Evolutionary conservation across 2,888 invertebrate genomes (phyloP).

Genomic region (Morpho achilles): DNA sequence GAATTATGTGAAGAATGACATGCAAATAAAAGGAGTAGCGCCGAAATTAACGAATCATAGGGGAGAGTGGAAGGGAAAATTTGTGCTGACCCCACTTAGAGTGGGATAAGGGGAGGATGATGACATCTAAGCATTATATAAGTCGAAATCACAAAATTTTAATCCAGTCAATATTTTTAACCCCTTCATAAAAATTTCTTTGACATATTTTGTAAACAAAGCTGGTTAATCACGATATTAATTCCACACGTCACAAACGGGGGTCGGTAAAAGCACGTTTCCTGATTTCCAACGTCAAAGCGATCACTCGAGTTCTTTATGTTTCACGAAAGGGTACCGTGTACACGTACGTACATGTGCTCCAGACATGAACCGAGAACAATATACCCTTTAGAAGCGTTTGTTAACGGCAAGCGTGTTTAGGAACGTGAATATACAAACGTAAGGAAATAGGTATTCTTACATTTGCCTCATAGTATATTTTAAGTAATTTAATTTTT

Average conservation of each 20-base stretch:
- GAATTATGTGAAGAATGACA: too few relatives aligned
- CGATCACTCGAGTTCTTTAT: constrained; percentile 30
- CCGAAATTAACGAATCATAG: too few relatives aligned
- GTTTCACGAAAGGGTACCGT: constrained; percentile 22
- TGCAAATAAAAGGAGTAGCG: too few relatives aligned
- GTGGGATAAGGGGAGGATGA: too few relatives aligned
- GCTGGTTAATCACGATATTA: constrained; percentile 16
- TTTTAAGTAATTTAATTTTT: too few relatives aligned
- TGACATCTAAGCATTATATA: too few relatives aligned
- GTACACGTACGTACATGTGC: constrained; percentile 7
- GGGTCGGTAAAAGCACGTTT: constrained; percentile 11
- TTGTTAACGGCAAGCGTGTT: background rate
- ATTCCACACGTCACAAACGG: constrained; percentile 13
- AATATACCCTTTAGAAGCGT: constrained; percentile 15
- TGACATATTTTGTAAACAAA: constrained; percentile 21
- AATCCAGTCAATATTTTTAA: background rate
- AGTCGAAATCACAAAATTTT: too few relatives aligned
- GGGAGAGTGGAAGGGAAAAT: too few relatives aligned
- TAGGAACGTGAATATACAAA: too few relatives aligned
- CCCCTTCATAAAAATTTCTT: constrained; percentile 4
- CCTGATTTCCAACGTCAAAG: constrained; percentile 30
- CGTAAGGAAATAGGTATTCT: too few relatives aligned
- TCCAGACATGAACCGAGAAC: constrained; percentile 16
- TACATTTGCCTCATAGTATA: too few relatives aligned
- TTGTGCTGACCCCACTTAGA: too few relatives aligned